phyloP scores from a whole-genome alignment of 1,140 invertebrate species.

The Drosophila serrata region DNA sequence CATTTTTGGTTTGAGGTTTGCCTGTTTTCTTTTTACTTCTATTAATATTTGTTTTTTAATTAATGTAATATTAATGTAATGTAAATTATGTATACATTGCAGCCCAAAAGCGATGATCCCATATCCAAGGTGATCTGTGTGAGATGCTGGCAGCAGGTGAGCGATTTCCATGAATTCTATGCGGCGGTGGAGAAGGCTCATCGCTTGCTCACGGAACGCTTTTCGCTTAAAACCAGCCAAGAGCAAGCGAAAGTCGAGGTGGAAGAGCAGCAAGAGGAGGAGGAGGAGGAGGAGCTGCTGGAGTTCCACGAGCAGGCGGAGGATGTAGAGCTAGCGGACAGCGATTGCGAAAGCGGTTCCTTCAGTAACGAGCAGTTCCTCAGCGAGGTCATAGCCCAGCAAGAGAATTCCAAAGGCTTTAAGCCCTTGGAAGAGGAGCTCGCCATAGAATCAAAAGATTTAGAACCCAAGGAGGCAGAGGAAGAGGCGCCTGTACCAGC shows the following conservation, averaged over 20 bases:
- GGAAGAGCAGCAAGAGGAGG: slow-evolving; percentile 19
- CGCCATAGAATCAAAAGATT: background rate
- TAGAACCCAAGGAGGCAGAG: background rate
- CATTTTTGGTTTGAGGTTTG: slow-evolving; percentile 77
- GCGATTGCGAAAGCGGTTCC: slow-evolving; percentile 28
- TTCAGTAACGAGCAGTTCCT: slow-evolving; percentile 73
- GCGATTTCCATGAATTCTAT: slow-evolving; percentile 70
- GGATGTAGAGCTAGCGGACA: slow-evolving; percentile 16
- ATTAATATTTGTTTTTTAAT: background rate
- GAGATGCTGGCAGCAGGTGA: slow-evolving; percentile 64
- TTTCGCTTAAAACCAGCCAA: slow-evolving; percentile 51
- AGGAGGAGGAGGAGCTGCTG: background rate
- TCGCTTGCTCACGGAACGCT: slow-evolving; percentile 71
- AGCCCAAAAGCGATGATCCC: slow-evolving; percentile 77
- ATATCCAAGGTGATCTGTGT: slow-evolving; percentile 69
- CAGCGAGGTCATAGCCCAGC: slow-evolving; percentile 44
- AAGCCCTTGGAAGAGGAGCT: slow-evolving; percentile 1
- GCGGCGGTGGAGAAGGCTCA: slow-evolving; percentile 68
- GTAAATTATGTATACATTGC: too few relatives aligned
- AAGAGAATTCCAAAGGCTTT: slow-evolving; percentile 1
- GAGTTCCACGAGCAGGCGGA: background rate
- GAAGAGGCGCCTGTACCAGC: background rate
- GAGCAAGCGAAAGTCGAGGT: slow-evolving; percentile 8
- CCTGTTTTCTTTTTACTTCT: background rate
- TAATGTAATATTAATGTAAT: too few relatives aligned